Evolutionary conservation across 2,797 vertebrate species (phyloP), one percentile per base, ranked within the genome.

Genomic region (Bryconaethiops microstoma): DNA sequence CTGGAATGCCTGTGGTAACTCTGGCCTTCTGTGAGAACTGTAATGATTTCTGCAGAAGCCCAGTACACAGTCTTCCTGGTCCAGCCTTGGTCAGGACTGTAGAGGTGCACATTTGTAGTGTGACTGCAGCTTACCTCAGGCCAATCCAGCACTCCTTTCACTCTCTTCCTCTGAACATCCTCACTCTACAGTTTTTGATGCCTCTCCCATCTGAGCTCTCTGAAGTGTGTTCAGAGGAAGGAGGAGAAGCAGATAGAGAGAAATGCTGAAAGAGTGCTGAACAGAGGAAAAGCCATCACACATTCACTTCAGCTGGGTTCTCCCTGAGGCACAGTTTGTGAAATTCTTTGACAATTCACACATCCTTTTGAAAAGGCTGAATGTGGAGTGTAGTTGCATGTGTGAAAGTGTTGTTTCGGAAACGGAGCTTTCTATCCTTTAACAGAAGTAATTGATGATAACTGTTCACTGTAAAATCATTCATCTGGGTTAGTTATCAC

Each of bases 261-360:
- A 64, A 64, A 64, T 64, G 62, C 62, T 64, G 62, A 64, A 64
- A 64, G 62, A 68, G 65, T 60, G 55, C 55, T 60, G 59, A 75
- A 75, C 42, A 42, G n/a, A 40, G 48, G 55, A 45, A 40, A 60
- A 42, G 73, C 59, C 55, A 62, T 60, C 57, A 75, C 73, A 75
- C 73, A 40, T 67, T 67, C 48, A 40, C 14, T 50, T 72, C 52
- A 57, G 70, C 68, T 14, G 35, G 23, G 6, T 64, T 64, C 29
- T 72, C 50, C 70, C 70, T 72, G 50, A 72, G 70, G 70, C 70
- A 16, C 70, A 55, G 50, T 72, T 29, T 72, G 70, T 17, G 70
- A 72, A 55, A 72, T 35, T 72, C 70, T 72, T 72, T 72, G 50
- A 54, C 70, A 55, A 72, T 72, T 72, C 14, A 7, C 48, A 72